A percentile compares a stretch with the other conserved stretches of the same genome.
These are phyloP conservation scores for Ecliptopera silaceata DNA, from an alignment of 2,888 invertebrate genomes.

Conservation along the genomic window DNA sequence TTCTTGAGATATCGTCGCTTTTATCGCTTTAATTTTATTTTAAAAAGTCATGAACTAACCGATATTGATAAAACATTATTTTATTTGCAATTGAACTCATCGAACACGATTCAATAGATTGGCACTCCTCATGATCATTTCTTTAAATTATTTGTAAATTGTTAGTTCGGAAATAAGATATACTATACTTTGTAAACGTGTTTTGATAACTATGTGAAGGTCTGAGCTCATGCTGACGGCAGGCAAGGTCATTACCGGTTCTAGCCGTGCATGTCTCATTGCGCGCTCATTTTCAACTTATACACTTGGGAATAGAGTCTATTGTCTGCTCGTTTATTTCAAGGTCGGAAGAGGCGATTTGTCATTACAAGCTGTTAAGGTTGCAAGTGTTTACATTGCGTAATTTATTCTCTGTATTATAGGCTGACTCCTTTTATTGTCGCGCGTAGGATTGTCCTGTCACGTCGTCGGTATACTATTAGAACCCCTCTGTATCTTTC, in stretches of 20 bases:
- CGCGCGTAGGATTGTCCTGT: conserved; percentile 28
- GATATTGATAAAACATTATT: conserved; percentile 51
- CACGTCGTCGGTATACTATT: background rate
- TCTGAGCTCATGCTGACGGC: conserved; percentile 52
- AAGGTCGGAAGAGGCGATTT: conserved; percentile 58
- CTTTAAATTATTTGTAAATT: conserved; percentile 26
- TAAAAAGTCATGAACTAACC: conserved; percentile 69
- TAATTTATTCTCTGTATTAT: conserved; percentile 31
- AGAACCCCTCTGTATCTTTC: background rate
- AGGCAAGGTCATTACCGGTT: conserved; percentile 68
- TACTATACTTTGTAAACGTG: conserved; percentile 30
- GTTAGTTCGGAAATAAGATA: conserved; percentile 33
- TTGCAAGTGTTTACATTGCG: conserved; percentile 50
- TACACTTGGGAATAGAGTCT: conserved; percentile 48
- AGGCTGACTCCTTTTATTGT: conserved; percentile 28
- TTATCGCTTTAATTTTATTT: conserved; percentile 43
- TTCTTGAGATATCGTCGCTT: conserved; percentile 60
- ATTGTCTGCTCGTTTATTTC: conserved; percentile 39
- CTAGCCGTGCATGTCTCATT: conserved; percentile 24
- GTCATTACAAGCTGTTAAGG: conserved; percentile 45
- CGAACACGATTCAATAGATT: conserved; percentile 58
- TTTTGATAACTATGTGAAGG: conserved; percentile 59
- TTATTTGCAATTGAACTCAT: conserved; percentile 61
- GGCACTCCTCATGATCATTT: conserved; percentile 63
- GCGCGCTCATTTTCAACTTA: conserved; percentile 40